Evolutionary conservation across 2,797 vertebrate genomes (phyloP).

Genomic region (Hylomyscus alleni): DNA sequence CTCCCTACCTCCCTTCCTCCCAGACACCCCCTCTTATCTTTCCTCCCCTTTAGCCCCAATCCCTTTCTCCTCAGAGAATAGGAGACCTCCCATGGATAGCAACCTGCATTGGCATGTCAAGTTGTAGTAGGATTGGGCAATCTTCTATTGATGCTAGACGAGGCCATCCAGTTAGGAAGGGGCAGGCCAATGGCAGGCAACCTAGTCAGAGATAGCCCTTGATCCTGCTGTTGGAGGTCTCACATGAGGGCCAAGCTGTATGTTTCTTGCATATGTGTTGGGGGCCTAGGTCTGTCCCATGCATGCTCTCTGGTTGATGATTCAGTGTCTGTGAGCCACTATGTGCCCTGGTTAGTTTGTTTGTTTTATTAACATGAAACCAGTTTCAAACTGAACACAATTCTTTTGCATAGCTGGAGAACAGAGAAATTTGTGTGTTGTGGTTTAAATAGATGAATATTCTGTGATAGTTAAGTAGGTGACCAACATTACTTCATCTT

Average conservation of each 20-base stretch:
- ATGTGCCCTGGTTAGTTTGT: background rate
- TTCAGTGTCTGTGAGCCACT: background rate
- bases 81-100: background rate
- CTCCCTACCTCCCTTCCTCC: background rate
- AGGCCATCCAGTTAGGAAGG: background rate
- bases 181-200: background rate
- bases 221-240: background rate
- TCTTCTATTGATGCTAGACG: background rate
- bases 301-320: background rate
- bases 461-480: background rate
- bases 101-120: background rate
- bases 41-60: background rate
- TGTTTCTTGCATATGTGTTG: background rate
- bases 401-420: background rate
- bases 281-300: background rate
- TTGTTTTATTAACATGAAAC: conserved; percentile 22
- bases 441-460: background rate
- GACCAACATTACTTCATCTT: background rate
- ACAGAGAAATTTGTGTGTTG: background rate
- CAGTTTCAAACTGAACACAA: background rate
- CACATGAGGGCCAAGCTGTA: background rate
- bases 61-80: background rate
- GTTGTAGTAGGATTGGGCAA: background rate
- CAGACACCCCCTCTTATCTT: background rate
- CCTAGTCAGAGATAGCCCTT: background rate